phyloP scores from a whole-genome alignment of 2,797 vertebrate species.

The Pogonophryne albipinna region DNA sequence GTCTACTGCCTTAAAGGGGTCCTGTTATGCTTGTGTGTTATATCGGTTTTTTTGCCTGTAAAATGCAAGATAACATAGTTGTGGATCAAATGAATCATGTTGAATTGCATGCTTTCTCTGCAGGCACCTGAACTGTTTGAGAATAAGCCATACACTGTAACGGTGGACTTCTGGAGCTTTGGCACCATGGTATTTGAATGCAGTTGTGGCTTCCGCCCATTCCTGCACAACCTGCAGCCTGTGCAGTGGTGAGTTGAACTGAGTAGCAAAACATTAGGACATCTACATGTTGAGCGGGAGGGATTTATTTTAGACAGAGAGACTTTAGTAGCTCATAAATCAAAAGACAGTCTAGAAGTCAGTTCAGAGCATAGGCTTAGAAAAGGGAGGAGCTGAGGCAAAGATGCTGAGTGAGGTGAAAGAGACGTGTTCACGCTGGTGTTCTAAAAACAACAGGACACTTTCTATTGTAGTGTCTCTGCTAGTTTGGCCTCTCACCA shows the following conservation, averaged over 20 bases:
- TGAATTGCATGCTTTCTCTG: background rate
- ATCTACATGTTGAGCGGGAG: background rate
- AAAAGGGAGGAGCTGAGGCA: background rate
- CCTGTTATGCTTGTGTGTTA: no score
- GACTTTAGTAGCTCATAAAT: background rate
- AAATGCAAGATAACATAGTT: no score
- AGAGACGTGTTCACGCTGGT: background rate
- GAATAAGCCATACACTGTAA: constrained; percentile 94
- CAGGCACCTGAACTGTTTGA: constrained; percentile 99
- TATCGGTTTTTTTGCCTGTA: no score
- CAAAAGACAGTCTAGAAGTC: background rate
- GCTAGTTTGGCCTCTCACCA: no score
- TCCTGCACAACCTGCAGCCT: constrained; percentile 96
- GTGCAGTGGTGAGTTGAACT: constrained; percentile 91
- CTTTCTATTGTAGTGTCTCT: background rate
- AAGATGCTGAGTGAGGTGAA: background rate
- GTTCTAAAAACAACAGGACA: background rate
- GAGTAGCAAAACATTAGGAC: background rate
- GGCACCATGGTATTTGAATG: constrained; percentile 98
- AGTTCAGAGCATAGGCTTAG: background rate
- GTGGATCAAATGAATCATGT: background rate
- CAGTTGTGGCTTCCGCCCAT: constrained; percentile 95
- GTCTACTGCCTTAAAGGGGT: background rate
- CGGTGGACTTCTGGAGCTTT: constrained; percentile 99
- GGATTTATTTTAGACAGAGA: background rate